A percentile compares a stretch with the other conserved stretches of the same genome.
Conservation (phyloP, 2,888 invertebrate species). For the Pterobdella sp. region DNA sequence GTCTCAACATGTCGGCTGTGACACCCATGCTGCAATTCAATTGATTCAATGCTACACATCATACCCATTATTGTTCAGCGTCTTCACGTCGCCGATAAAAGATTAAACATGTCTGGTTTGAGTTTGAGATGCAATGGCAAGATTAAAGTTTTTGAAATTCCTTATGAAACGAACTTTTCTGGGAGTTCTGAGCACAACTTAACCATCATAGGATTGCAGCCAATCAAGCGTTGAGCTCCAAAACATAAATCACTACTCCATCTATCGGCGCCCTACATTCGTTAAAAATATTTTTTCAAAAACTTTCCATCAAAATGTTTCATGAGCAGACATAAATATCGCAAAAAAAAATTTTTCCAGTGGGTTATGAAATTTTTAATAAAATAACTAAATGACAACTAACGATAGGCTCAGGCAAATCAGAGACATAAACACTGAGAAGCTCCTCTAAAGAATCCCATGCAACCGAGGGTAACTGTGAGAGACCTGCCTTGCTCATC, state of each 20-base stretch:
- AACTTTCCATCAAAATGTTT: neutral
- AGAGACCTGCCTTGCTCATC: conserved; percentile 41
- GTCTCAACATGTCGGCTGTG: conserved; percentile 43
- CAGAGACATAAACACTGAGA: conserved; percentile 33
- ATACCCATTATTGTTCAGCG: too few species aligned
- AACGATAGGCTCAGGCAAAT: conserved; percentile 36
- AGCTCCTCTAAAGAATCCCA: conserved; percentile 38
- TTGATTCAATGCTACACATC: too few species aligned
- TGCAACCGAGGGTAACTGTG: conserved; percentile 27
- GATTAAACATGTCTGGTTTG: too few species aligned
- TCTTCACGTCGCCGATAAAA: too few species aligned
- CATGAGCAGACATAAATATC: neutral
- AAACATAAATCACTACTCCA: conserved; percentile 44
- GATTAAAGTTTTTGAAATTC: too few species aligned
- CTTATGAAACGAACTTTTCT: conserved; percentile 51
- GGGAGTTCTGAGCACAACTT: conserved; percentile 51
- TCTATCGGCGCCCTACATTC: conserved; percentile 36
- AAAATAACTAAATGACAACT: conserved; percentile 6
- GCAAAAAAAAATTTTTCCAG: neutral
- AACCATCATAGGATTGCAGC: conserved; percentile 53
- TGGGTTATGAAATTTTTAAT: neutral
- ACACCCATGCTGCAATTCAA: conserved; percentile 43
- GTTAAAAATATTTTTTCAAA: neutral
- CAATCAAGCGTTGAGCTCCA: conserved; percentile 52
- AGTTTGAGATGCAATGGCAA: too few species aligned